Conservation (phyloP, 2,888 invertebrate genomes). For the Ctenicera cuprea region DNA sequence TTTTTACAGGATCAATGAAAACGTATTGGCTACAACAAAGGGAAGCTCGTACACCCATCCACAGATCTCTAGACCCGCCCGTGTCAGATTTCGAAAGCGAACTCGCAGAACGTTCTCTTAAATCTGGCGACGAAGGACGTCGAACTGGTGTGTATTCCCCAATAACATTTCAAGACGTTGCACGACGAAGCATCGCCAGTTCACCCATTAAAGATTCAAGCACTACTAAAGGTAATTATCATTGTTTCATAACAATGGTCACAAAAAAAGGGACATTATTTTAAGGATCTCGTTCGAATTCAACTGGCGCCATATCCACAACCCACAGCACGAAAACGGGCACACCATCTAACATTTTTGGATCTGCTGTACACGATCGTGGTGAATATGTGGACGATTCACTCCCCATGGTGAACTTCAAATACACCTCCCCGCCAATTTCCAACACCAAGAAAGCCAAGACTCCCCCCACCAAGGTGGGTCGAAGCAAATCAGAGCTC, state of each 20-base stretch:
- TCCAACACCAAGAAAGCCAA: neutral
- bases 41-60: conserved; percentile 77
- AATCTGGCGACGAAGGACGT: conserved; percentile 72
- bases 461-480: conserved; percentile 2
- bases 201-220: conserved; percentile 79
- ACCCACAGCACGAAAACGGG: conserved; percentile 4
- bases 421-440: no score
- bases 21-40: conserved; percentile 91
- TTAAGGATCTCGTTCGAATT: conserved; percentile 82
- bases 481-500: conserved; percentile 15
- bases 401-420: neutral
- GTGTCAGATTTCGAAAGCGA: conserved; percentile 49
- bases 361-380: conserved; percentile 76
- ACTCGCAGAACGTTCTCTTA: conserved; percentile 50
- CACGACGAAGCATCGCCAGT: conserved; percentile 85
- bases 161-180: conserved; percentile 89
- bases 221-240: conserved; percentile 66
- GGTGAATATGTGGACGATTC: conserved; percentile 65
- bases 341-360: conserved; percentile 75
- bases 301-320: conserved; percentile 73
- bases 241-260: neutral
- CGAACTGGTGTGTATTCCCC: conserved; percentile 83
- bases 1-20: conserved; percentile 83
- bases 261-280: neutral
- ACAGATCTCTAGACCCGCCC: conserved; percentile 64